Evolutionary conservation across 2,888 invertebrate species (phyloP).

Genomic region (Macropis europaea): DNA sequence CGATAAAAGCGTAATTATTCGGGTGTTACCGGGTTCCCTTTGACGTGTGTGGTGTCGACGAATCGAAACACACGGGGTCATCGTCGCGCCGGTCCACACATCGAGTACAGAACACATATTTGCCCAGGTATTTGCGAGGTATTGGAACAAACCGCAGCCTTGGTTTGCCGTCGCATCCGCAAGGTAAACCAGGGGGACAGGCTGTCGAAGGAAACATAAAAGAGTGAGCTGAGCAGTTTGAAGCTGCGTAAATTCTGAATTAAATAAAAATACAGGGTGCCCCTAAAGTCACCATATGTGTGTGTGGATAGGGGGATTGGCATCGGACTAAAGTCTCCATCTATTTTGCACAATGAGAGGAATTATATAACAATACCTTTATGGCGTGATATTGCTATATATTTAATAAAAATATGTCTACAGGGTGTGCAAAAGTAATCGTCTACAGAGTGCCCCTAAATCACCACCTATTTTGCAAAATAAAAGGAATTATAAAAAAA

Average conservation of each 20-base stretch:
- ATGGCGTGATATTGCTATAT: too few species aligned
- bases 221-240: conserved; percentile 22
- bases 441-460: too few species aligned
- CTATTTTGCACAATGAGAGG: too few species aligned
- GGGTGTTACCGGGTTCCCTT: not conserved
- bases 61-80: not conserved
- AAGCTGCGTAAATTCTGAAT: conserved; percentile 1
- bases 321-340: too few species aligned
- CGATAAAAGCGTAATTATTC: conserved; percentile 6
- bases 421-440: too few species aligned
- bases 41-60: not conserved
- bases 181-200: conserved; percentile 14
- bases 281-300: too few species aligned
- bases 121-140: conserved; percentile 24
- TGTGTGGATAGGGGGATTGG: too few species aligned
- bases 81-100: conserved; percentile 2
- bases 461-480: too few species aligned
- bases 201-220: not conserved
- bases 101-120: conserved; percentile 30
- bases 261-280: too few species aligned
- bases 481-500: too few species aligned
- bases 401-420: too few species aligned
- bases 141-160: conserved; percentile 33
- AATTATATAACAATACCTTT: too few species aligned
- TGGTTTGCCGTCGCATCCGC: conserved; percentile 25